These are phyloP conservation scores for Urocyon cinereoargenteus DNA, from an alignment of 2,797 vertebrate genomes.

Conservation along the genomic window DNA sequence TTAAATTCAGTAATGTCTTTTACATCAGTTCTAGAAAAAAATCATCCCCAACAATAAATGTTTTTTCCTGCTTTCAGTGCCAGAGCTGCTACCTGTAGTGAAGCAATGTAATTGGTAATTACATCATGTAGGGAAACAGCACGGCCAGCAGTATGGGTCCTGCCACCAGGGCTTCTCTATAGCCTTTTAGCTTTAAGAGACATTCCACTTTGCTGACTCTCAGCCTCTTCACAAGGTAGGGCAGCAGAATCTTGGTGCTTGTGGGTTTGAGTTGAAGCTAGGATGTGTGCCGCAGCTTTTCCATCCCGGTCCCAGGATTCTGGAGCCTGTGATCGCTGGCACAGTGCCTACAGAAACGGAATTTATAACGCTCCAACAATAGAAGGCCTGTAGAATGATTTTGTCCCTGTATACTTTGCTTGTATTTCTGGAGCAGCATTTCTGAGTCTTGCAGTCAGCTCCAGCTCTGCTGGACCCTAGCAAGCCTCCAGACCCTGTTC, in stretches of 20 bases:
- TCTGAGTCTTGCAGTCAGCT: neutral
- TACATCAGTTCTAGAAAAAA: neutral
- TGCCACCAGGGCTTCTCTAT: neutral
- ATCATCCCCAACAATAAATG: neutral
- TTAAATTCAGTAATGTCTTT: constrained; percentile 23
- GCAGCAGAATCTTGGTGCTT: neutral
- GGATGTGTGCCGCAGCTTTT: neutral
- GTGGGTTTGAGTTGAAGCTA: neutral
- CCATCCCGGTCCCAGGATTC: neutral
- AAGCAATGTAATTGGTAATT: neutral
- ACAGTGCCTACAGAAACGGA: neutral
- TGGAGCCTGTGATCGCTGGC: neutral
- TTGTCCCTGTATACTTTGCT: neutral
- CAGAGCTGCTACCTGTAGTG: neutral
- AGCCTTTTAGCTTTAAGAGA: neutral
- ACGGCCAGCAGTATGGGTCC: neutral
- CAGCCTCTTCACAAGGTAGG: neutral
- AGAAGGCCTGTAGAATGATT: neutral
- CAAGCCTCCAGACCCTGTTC: neutral
- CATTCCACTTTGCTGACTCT: neutral
- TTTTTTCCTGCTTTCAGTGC: neutral
- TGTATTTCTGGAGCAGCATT: neutral
- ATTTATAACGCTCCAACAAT: neutral
- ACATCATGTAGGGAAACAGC: neutral
- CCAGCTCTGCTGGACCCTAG: neutral